These are phyloP conservation scores for Bergia sp. DNA, from an alignment of 92 coral and sea anemone species.

Conservation along the genomic window DNA sequence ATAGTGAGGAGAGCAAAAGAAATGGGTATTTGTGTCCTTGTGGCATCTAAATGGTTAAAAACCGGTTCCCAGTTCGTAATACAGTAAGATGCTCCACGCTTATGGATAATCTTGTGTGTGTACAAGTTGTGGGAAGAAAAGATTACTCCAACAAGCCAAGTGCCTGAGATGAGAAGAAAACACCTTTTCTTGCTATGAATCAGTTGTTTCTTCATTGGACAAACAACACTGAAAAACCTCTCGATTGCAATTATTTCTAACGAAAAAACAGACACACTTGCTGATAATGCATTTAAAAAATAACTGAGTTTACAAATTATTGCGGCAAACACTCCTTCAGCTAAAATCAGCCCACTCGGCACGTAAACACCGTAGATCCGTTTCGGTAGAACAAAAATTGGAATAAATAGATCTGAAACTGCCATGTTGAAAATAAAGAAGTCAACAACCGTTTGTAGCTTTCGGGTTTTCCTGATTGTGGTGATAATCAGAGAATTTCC, in stretches of 20 bases:
- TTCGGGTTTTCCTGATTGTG: neutral
- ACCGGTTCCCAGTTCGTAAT: constrained; percentile 57
- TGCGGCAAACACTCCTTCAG: neutral
- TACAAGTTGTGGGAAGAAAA: neutral
- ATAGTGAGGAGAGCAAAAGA: neutral
- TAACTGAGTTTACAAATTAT: neutral
- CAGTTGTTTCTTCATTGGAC: neutral
- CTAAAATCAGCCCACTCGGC: neutral
- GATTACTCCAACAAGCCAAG: neutral
- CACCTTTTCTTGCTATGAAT: neutral
- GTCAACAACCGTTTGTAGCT: neutral
- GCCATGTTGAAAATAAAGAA: neutral
- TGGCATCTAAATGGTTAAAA: constrained; percentile 17
- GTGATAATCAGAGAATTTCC: neutral
- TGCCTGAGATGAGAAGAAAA: neutral
- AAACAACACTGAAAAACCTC: neutral
- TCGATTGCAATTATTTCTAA: neutral
- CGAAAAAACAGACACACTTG: neutral
- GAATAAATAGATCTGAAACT: neutral
- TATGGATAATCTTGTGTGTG: neutral
- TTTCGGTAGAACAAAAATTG: constrained; percentile 9
- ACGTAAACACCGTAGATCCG: neutral
- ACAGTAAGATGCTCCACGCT: constrained; percentile 21
- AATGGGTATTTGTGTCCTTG: neutral
- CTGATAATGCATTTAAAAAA: neutral